Conservation (phyloP, 2,797 vertebrate genomes). For the Spatula clypeata region DNA sequence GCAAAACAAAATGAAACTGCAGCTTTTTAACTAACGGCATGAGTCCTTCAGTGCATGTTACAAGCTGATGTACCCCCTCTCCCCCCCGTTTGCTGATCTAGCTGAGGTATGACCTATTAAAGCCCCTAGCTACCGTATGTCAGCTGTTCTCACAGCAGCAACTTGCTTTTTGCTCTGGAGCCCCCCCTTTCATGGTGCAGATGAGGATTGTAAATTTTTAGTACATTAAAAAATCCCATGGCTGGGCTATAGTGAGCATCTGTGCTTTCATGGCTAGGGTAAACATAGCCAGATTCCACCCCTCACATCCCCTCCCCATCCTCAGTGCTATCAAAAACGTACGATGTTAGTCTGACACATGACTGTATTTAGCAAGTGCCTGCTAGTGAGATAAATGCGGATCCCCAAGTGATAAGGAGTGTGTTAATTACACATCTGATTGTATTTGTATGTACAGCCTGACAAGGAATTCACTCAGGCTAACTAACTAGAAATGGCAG, state of each 20-base stretch:
- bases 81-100: not conserved
- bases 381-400: not conserved
- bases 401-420: not conserved
- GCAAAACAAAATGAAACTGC: not conserved
- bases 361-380: not conserved
- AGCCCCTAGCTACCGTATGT: not conserved
- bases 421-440: not conserved
- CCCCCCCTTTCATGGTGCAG: fast-evolving
- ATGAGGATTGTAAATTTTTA: not conserved
- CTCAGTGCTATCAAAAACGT: not conserved
- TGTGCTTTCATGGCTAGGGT: not conserved
- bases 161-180: not conserved
- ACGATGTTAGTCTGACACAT: not conserved
- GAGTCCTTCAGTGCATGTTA: not conserved
- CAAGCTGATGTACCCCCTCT: too few relatives aligned
- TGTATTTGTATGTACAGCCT: not conserved
- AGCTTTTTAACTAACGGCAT: not conserved
- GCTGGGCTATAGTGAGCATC: not conserved
- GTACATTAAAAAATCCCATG: not conserved
- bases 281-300: not conserved
- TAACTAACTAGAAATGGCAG: not conserved
- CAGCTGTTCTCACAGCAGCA: not conserved
- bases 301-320: too few relatives aligned
- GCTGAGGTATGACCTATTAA: not conserved
- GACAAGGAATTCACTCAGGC: not conserved